Conservation (phyloP, 1,140 invertebrate species). For the Leptinotarsa texana region DNA sequence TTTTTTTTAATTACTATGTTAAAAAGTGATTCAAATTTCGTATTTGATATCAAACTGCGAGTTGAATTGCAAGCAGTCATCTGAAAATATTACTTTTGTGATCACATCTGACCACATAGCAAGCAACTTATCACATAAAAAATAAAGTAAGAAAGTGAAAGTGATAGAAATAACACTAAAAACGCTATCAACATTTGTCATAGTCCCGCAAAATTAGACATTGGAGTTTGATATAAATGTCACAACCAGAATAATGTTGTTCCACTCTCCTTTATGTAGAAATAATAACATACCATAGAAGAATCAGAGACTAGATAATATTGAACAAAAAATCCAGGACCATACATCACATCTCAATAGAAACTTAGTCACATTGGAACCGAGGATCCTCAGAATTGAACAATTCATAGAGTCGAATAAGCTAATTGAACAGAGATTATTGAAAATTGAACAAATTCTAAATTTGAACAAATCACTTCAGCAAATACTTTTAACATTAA, state of each 20-base stretch:
- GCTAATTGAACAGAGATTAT: background rate
- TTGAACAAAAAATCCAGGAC: background rate
- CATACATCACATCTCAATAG: background rate
- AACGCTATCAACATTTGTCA: no score
- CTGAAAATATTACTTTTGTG: background rate
- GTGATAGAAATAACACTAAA: no score
- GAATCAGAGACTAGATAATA: background rate
- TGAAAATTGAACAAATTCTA: background rate
- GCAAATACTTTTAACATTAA: background rate
- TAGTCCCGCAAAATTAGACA: no score
- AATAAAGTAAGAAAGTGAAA: background rate
- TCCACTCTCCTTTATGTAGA: conserved; percentile 9
- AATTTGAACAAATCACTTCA: background rate
- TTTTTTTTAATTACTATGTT: no score
- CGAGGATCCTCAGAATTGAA: no score
- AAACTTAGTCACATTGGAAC: background rate
- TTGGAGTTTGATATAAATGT: background rate
- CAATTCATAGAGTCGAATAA: no score
- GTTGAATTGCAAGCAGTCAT: conserved; percentile 5
- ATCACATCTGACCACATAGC: no score
- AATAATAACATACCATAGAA: background rate
- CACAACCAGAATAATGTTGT: background rate
- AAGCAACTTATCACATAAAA: no score
- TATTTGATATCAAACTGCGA: background rate
- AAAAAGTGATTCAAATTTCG: conserved; percentile 5